phyloP scores from a whole-genome alignment of 2,113 vertebrate genomes.

The Ptychochromis oligacanthus region DNA sequence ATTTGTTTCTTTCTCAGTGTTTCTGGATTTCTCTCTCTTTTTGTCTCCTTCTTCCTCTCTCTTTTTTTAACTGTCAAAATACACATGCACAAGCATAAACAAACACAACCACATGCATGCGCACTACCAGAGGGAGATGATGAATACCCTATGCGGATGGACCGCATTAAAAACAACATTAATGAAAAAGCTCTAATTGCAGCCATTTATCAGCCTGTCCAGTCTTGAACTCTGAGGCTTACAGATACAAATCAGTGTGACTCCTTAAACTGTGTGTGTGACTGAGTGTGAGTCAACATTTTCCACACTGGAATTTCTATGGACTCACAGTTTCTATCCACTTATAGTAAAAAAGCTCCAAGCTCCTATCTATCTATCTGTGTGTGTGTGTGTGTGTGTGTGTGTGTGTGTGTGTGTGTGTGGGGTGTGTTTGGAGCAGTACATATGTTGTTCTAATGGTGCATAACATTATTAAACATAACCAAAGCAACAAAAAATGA shows the following conservation, averaged over 20 bases:
- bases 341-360: too few species aligned
- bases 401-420: too few species aligned
- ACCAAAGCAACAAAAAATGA: neutral
- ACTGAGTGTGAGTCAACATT: neutral
- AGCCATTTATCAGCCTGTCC: slow-evolving; percentile 58
- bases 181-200: slow-evolving; percentile 60
- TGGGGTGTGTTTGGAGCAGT: too few species aligned
- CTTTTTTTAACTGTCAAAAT: slow-evolving; percentile 8
- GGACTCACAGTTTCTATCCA: neutral
- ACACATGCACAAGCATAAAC: slow-evolving; percentile 25
- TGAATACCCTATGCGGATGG: slow-evolving; percentile 46
- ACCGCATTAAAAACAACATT: slow-evolving; percentile 60
- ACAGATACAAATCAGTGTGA: slow-evolving; percentile 33
- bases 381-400: too few species aligned
- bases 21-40: neutral
- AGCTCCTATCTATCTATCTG: too few species aligned
- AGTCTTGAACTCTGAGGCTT: slow-evolving; percentile 26
- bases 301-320: neutral
- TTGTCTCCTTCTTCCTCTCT: neutral
- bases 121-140: slow-evolving; percentile 24
- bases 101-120: slow-evolving; percentile 34
- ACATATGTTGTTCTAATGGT: too few species aligned
- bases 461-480: neutral
- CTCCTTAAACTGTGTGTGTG: neutral
- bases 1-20: neutral